Evolutionary conservation across 2,113 vertebrate species (phyloP), one percentile per base, ranked within the genome.

Genomic region (Prunella himalayana): DNA sequence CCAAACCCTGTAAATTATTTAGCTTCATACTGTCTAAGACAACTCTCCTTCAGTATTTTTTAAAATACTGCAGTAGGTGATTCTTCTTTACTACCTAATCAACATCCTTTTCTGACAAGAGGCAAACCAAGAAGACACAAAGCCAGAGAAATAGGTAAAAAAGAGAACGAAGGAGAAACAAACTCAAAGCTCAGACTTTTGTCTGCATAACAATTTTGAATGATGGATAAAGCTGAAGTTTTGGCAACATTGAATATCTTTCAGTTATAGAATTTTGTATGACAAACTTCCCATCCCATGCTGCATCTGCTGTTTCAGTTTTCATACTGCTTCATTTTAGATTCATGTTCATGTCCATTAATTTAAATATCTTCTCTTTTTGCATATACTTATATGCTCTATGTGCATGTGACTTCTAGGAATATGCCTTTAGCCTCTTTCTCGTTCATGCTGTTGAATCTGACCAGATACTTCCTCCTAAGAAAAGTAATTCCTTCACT

Each of bases 1-100:
- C 37, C 66, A 82, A 96, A 92, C 51, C 22, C 19, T 83, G 71
- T 91, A 82, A 95, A 95, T 95, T 86, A 95, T 94, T 96, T 70
- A 93, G 35, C 15, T 41, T 90, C 70, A 76, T 41, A 63, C 44
- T 80, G 12, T 89, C 73, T 82, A 76, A 83, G 37, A 45, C 51
- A 31, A 13, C 51, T 88, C 51, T 69, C 37, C 51, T 89, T 56
- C 53, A 75, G 47, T 64, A 71, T 59, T 84, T 84, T 53, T 45
- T 44, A 87, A 77, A 70, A 41, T 64, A 75, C 19, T 69, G 37
- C 53, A 69, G n/a, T 30, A 41, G 27, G 30, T 72, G 27, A 60
- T 80, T 94, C 44, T 16, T 80, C 63, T 83, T 82, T 76, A 57
- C 37, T 63, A 25, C 16, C 15, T 61, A 87, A 91, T 51, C 41